phyloP scores from a whole-genome alignment of 2,888 invertebrate species.

The Tipula confusa region DNA sequence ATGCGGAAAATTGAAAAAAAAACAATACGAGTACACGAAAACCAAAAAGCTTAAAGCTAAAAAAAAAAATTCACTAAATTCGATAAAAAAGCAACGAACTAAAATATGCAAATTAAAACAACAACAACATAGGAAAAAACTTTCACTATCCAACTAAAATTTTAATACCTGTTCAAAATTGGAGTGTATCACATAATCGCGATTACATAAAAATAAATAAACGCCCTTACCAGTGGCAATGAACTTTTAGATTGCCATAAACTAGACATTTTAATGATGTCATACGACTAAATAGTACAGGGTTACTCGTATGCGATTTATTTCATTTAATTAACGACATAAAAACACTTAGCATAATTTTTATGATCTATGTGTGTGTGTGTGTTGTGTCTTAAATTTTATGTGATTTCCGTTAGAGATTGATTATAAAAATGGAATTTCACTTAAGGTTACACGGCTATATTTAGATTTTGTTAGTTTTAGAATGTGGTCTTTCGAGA shows the following conservation, averaged over 20 bases:
- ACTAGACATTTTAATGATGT: neutral
- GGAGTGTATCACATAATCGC: neutral
- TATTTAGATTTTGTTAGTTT: too few relatives aligned
- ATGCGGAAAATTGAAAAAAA: slow-evolving; percentile 12
- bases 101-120: neutral
- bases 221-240: neutral
- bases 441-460: neutral
- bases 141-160: slow-evolving; percentile 1
- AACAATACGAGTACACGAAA: too few relatives aligned
- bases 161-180: neutral
- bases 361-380: neutral
- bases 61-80: neutral
- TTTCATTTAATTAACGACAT: neutral
- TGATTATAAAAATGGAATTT: neutral
- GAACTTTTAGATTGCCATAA: neutral
- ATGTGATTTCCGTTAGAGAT: neutral
- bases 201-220: neutral
- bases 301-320: neutral
- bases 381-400: neutral
- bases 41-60: neutral
- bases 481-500: too few relatives aligned
- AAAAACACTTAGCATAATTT: neutral
- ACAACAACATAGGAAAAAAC: neutral
- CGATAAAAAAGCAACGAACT: neutral
- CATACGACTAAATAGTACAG: neutral